Percentiles rank a stretch among this genome's conserved stretches.
phyloP scores from a whole-genome alignment of 2,113 vertebrate genomes.

The Ammodramus savannarum region DNA sequence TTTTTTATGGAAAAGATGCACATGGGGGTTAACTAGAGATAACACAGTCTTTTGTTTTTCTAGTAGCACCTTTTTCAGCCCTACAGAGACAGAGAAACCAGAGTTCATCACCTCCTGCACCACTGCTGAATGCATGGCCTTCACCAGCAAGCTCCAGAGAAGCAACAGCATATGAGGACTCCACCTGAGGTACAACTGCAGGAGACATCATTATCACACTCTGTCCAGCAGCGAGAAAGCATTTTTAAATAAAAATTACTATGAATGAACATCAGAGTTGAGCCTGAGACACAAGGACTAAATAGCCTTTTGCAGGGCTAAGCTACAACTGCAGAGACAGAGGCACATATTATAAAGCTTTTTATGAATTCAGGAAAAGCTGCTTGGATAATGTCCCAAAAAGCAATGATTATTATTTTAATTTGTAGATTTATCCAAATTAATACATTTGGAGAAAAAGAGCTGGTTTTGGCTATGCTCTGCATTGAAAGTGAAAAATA shows the following conservation, averaged over 20 bases:
- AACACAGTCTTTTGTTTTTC: neutral
- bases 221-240: neutral
- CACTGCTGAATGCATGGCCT: neutral
- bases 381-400: neutral
- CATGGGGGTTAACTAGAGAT: neutral
- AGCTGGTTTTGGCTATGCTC: neutral
- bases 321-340: neutral
- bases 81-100: neutral
- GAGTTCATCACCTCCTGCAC: neutral
- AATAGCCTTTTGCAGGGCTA: neutral
- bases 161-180: accelerated
- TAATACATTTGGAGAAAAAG: neutral
- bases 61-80: neutral
- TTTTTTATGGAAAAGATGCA: neutral
- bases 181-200: neutral
- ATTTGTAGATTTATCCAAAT: neutral
- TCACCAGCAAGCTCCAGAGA: neutral
- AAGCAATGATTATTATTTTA: neutral
- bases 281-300: neutral
- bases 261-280: neutral
- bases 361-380: neutral
- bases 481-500: neutral
- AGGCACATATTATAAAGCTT: neutral
- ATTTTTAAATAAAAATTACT: neutral
- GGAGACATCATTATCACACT: neutral